phyloP scores from a whole-genome alignment of 53 echinoderm and acorn worm species.

The Arbacia lixula region DNA sequence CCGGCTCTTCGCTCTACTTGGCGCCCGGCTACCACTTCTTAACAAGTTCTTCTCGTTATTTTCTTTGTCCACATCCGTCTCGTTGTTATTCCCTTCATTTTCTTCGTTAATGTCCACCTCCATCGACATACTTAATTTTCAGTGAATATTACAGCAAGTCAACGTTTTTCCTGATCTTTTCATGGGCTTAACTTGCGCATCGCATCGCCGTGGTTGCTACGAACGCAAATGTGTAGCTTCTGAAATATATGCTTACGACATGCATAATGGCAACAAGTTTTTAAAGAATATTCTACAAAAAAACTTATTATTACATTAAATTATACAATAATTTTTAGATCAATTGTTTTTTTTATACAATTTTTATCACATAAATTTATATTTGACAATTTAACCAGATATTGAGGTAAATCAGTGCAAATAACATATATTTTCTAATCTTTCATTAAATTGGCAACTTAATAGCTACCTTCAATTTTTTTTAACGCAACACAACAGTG shows the following conservation, averaged over 20 bases:
- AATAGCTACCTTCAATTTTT: too few relatives aligned
- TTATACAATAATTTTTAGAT: too few relatives aligned
- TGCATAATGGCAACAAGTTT: too few relatives aligned
- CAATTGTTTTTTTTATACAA: too few relatives aligned
- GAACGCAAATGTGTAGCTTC: not conserved
- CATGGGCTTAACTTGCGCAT: not conserved
- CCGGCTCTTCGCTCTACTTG: slow-evolving; percentile 95
- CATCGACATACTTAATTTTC: slow-evolving; percentile 21
- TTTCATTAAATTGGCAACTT: too few relatives aligned
- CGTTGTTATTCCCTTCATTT: slow-evolving; percentile 40
- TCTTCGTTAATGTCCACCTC: slow-evolving; percentile 39
- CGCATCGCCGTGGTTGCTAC: slow-evolving; percentile 6
- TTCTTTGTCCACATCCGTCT: slow-evolving; percentile 47
- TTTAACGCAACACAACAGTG: too few relatives aligned
- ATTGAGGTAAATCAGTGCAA: too few relatives aligned
- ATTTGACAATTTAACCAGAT: too few relatives aligned
- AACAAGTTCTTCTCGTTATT: slow-evolving; percentile 48
- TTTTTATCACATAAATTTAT: too few relatives aligned
- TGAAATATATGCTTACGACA: not conserved
- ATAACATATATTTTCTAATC: too few relatives aligned
- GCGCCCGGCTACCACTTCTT: slow-evolving; percentile 72
- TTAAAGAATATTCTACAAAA: too few relatives aligned
- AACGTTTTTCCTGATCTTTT: not conserved
- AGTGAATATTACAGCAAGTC: not conserved
- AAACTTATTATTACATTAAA: too few relatives aligned